Percentiles rank a stretch among this genome's conserved stretches.
Conservation (phyloP, 2,113 vertebrate genomes). For the Romanogobio albipinnatus region DNA sequence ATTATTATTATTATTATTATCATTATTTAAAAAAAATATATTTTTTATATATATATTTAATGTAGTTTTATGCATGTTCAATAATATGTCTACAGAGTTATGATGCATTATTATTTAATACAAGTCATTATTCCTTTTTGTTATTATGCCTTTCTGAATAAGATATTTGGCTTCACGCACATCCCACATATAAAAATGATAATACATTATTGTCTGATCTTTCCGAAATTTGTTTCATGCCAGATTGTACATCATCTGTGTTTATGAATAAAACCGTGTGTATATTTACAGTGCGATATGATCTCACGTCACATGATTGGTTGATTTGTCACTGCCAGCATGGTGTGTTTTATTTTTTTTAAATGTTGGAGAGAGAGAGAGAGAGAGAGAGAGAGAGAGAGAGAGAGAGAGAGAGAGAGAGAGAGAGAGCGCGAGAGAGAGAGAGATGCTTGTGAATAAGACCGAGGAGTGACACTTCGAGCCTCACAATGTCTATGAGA, state of each 20-base stretch:
- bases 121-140: not conserved
- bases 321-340: constrained; percentile 9
- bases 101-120: not conserved
- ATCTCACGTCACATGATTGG: constrained; percentile 2
- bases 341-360: not conserved
- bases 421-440: not conserved
- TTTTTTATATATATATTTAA: too few relatives aligned
- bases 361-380: not conserved
- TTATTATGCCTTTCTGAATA: not conserved
- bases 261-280: constrained; percentile 7
- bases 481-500: not conserved
- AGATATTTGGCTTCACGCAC: not conserved
- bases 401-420: not conserved
- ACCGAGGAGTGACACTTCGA: not conserved
- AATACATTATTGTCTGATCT: constrained; percentile 16
- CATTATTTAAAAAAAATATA: too few relatives aligned
- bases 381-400: too few relatives aligned
- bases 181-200: not conserved
- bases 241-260: constrained; percentile 20
- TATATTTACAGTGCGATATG: constrained; percentile 28
- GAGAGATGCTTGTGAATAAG: not conserved
- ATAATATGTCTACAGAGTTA: not conserved
- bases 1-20: too few relatives aligned
- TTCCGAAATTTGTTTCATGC: not conserved
- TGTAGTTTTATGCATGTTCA: not conserved